phyloP scores from a whole-genome alignment of 2,113 vertebrate genomes.

The Lepus europaeus region DNA sequence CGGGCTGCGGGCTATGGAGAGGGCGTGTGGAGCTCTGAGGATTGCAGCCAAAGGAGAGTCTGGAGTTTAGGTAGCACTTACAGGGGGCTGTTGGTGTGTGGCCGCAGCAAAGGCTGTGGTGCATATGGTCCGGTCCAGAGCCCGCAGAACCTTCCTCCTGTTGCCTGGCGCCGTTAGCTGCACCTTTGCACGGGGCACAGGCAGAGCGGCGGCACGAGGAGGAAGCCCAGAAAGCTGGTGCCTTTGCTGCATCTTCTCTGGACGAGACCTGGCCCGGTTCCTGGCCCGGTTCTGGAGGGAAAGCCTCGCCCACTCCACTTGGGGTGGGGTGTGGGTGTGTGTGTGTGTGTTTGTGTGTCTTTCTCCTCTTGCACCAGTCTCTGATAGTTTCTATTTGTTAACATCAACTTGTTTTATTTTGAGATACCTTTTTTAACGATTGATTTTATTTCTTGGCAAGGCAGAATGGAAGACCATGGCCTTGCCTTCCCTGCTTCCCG shows the following conservation, averaged over 20 bases:
- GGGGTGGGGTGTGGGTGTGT: too few species aligned
- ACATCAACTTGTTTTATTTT: not conserved
- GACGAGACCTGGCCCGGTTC: not conserved
- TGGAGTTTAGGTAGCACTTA: constrained; percentile 30
- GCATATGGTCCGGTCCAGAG: not conserved
- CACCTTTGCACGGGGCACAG: not conserved
- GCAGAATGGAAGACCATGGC: not conserved
- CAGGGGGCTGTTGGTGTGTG: not conserved
- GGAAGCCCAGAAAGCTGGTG: not conserved
- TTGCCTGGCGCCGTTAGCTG: not conserved
- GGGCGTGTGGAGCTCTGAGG: not conserved
- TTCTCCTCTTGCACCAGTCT: not conserved
- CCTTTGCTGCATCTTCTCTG: not conserved
- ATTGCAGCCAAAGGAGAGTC: not conserved
- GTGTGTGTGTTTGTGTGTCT: too few species aligned
- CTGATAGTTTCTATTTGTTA: not conserved
- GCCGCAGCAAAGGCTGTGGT: constrained; percentile 19
- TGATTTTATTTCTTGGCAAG: too few species aligned
- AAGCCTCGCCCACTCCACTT: not conserved
- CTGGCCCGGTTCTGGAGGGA: not conserved
- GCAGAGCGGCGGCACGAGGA: not conserved
- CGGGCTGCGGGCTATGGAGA: not conserved
- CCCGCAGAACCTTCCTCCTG: not conserved
- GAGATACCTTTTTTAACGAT: not conserved
- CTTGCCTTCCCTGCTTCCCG: not conserved